A percentile compares a stretch with the other conserved stretches of the same genome.
Evolutionary conservation across 1,140 invertebrate genomes (phyloP).

Genomic region (Potamilus streckersoni): DNA sequence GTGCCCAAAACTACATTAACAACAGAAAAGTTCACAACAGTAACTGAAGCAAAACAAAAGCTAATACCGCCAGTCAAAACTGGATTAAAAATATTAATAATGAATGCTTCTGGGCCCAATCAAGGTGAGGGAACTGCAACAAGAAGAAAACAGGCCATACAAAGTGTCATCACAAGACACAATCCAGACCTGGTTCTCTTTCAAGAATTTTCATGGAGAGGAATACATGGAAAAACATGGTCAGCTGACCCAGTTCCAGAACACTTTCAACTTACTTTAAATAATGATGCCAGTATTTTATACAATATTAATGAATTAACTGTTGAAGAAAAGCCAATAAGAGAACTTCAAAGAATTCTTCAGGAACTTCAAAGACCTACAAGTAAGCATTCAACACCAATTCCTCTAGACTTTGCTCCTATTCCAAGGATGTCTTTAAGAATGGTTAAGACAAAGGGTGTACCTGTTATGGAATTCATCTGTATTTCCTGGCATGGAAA

Average conservation of each 20-base stretch:
- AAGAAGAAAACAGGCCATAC: slow-evolving; percentile 15
- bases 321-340: not conserved
- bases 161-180: slow-evolving; percentile 7
- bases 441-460: not conserved
- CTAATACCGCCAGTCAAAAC: too few relatives aligned
- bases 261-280: slow-evolving; percentile 5
- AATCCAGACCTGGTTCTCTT: slow-evolving; percentile 13
- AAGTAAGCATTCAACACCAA: slow-evolving; percentile 8
- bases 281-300: slow-evolving; percentile 21
- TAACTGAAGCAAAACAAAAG: too few relatives aligned
- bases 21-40: too few relatives aligned
- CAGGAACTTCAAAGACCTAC: not conserved
- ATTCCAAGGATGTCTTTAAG: slow-evolving; percentile 1
- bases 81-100: slow-evolving; percentile 10
- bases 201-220: slow-evolving; percentile 18
- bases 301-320: not conserved
- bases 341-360: not conserved
- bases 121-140: slow-evolving; percentile 4
- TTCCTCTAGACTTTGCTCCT: slow-evolving; percentile 9
- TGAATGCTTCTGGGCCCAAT: slow-evolving; percentile 12
- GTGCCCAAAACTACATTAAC: too few relatives aligned
- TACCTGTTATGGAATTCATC: not conserved
- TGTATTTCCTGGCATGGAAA: slow-evolving; percentile 13
- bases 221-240: slow-evolving; percentile 9
- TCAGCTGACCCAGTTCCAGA: slow-evolving; percentile 11